These are phyloP conservation scores for Phymastichus coffea DNA, from an alignment of 1,140 invertebrate species.

Conservation along the genomic window DNA sequence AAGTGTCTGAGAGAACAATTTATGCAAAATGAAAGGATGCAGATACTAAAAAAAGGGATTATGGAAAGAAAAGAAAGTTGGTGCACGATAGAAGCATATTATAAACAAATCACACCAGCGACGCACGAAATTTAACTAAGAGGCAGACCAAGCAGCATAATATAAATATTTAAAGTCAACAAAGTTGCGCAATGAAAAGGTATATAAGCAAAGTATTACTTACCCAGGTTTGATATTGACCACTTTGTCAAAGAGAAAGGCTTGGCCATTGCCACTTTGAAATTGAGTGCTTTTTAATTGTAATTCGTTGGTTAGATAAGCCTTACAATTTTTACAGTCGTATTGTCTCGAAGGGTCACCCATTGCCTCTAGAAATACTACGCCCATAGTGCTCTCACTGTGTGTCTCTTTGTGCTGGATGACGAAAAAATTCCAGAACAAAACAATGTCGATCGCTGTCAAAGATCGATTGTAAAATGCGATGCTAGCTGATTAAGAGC, in stretches of 20 bases:
- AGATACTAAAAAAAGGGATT: not conserved
- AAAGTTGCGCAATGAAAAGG: conserved; percentile 11
- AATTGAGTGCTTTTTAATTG: conserved; percentile 96
- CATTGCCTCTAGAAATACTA: conserved; percentile 92
- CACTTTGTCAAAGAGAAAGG: conserved; percentile 91
- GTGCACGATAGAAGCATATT: not conserved
- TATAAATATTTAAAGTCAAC: not conserved
- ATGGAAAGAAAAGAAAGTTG: not conserved
- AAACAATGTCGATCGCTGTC: too few relatives aligned
- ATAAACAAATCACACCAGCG: not conserved
- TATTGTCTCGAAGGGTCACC: conserved; percentile 86
- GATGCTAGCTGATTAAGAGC: too few relatives aligned
- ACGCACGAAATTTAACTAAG: not conserved
- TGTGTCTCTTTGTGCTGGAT: too few relatives aligned
- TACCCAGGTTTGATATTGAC: conserved; percentile 86
- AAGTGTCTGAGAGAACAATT: not conserved
- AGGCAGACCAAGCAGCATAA: not conserved
- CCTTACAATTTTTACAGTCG: conserved; percentile 91
- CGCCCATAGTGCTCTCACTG: conserved; percentile 83
- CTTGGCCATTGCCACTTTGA: conserved; percentile 93
- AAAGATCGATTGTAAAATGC: too few relatives aligned
- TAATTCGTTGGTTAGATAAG: conserved; percentile 89
- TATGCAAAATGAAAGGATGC: not conserved
- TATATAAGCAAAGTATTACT: not conserved
- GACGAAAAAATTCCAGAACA: too few relatives aligned